Base-by-base conservation (phyloP, 2,113 vertebrate genomes). In the Upupa epops region DNA sequence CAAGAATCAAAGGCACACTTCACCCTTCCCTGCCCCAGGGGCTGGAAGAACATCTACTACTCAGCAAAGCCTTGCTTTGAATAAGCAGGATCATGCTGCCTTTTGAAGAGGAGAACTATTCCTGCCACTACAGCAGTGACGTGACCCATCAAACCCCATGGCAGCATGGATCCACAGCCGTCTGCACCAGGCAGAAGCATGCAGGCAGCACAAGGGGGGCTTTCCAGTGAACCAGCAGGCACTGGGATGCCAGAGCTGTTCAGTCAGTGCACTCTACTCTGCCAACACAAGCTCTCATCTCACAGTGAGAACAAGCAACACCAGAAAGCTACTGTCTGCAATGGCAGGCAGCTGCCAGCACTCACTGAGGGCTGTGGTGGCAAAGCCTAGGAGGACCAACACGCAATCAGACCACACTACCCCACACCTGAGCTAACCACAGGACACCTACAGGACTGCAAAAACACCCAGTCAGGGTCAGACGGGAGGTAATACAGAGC, bases 321-420 rank as follows among this genome's bases (percentile, higher is more conserved):
- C 8, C 81, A 88, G 76, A 28, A 89, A 78, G 49, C 29, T 68
- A 73, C 61, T 74, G 80, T 51, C 54, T 6, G 2, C 16, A 79
- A 75, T 22, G 56, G 76, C 51, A 86, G 75, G 65, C 83, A 93
- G 86, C 61, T 90, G 89, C 40, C 84, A 89, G 49, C 63, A 56
- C 66, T 84, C 75, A 78, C 77, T 36, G 52, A 86, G 46, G 93
- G 49, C 63, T 87, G 81, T 42, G 86, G 58, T 72, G 54, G 36
- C 42, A 45, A 71, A 92, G 77, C 32, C 77, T 58, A n/a, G 0
- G 5, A 81, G 69, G 70, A 86, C 49, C 91, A 89, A 71, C 46
- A 90, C 26, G 8, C 40, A 51, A 17, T 72, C 26, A 60, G 55
- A 58, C 36, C 32, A 40, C 1, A 13, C n/a, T 60, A n/a, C 34